phyloP scores from a whole-genome alignment of 1,140 invertebrate species.

The Drosophila varians region DNA sequence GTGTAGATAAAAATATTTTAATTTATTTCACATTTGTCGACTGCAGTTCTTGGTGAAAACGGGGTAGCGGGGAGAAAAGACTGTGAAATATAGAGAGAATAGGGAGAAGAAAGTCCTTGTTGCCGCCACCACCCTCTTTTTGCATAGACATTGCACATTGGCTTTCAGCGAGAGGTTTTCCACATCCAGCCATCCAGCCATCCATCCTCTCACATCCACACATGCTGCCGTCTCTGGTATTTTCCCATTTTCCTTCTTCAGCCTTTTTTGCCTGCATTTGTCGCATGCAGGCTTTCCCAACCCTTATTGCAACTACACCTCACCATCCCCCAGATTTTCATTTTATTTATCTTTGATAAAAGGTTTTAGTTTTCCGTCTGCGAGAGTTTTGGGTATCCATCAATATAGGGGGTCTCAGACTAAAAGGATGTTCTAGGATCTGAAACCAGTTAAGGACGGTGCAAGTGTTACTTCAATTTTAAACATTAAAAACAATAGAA shows the following conservation, averaged over 20 bases:
- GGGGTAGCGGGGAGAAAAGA: too few relatives aligned
- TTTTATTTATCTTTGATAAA: slow-evolving; percentile 81
- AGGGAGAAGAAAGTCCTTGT: slow-evolving; percentile 4
- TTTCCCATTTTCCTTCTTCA: slow-evolving; percentile 23
- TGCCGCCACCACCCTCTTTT: slow-evolving; percentile 16
- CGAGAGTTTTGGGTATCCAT: slow-evolving; percentile 29
- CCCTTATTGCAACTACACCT: neutral
- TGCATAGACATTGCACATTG: slow-evolving; percentile 59
- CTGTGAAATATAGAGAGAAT: neutral
- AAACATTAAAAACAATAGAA: too few relatives aligned
- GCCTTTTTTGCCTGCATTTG: slow-evolving; percentile 54
- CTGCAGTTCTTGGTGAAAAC: slow-evolving; percentile 42
- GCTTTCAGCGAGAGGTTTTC: slow-evolving; percentile 35
- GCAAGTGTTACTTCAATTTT: too few relatives aligned
- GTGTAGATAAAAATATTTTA: slow-evolving; percentile 82
- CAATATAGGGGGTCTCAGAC: slow-evolving; percentile 38
- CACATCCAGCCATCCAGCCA: neutral
- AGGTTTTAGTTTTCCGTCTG: slow-evolving; percentile 64
- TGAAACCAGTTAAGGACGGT: too few relatives aligned
- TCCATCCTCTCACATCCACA: neutral
- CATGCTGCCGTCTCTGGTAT: slow-evolving; percentile 33
- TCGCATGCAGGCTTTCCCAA: slow-evolving; percentile 15
- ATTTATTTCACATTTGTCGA: slow-evolving; percentile 75
- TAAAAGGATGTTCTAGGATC: slow-evolving; percentile 46
- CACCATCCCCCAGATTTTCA: slow-evolving; percentile 28